Base-by-base conservation (phyloP, 2,888 invertebrate species). In the Eurytoma adleriae region DNA sequence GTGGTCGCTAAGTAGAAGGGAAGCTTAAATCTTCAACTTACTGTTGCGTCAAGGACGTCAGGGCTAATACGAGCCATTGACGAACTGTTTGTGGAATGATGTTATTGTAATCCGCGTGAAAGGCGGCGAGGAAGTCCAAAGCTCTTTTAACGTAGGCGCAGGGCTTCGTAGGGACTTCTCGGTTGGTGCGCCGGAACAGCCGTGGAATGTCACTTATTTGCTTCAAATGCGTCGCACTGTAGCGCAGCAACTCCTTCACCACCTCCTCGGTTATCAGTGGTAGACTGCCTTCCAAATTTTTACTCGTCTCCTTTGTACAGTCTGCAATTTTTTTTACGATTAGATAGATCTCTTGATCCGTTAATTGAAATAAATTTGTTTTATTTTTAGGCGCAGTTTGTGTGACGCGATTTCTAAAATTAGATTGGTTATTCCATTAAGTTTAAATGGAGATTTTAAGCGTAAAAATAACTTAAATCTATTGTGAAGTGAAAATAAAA, bases 171-270 rank as follows among this genome's bases (percentile, higher is more conserved):
- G 98, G 98, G 40, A 95, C 92, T 84, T 96, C 97, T 83, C 97
- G 93, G 89, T 98, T 98, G 0, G 98, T 98, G 90, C 97, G 95
- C 75, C 98, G 93, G 90, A 97, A 99, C 77, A 98, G 92, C 82
- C 98, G 93, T 2, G 99, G 99, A 90, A 99, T 96, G 89, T 99
- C 98, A 85, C 95, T 96, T 4, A 99, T 97, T 92, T 96, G 95
- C 83, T 95, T 94, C 84, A 96, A 92, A 84, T 94, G 94, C 30
- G 92, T 90, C 71, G 93, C 92, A 86, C 94, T 91, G 79, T 92
- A 91, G 13, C 85, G 84, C 69, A 91, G 86, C 5, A 92, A 86
- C 85, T 91, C 91, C 16, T 89, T 86, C 3, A 91, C 88, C 10
- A 92, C 89, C 79, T 88, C 87, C 57, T 90, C 87, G 4, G 91